Conservation (phyloP, 2,888 invertebrate genomes). For the Chrysolina haemoptera region DNA sequence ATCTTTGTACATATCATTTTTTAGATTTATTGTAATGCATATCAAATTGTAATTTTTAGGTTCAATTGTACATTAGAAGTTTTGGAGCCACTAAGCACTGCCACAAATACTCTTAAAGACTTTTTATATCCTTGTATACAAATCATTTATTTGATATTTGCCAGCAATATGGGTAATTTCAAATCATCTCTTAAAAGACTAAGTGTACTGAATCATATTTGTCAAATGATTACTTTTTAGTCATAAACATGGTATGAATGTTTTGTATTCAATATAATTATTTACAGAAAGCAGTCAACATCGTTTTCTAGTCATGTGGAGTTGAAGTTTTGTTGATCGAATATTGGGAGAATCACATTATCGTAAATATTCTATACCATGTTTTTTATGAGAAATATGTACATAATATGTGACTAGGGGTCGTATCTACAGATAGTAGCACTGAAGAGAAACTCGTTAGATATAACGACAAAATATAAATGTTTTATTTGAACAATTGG, state of each 20-base stretch:
- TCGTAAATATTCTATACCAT: not conserved
- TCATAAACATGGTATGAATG: not conserved
- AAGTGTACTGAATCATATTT: not conserved
- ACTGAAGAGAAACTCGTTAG: too few relatives aligned
- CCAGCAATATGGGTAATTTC: slow-evolving; percentile 13
- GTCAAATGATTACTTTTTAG: not conserved
- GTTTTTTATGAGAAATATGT: not conserved
- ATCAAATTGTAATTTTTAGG: slow-evolving; percentile 52
- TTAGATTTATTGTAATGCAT: slow-evolving; percentile 58
- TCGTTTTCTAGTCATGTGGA: too few relatives aligned
- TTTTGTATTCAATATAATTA: not conserved
- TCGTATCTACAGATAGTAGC: too few relatives aligned
- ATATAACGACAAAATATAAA: too few relatives aligned
- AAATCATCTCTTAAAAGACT: slow-evolving; percentile 17
- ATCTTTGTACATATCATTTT: slow-evolving; percentile 64
- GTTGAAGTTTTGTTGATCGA: too few relatives aligned
- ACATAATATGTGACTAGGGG: not conserved
- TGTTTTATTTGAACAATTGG: too few relatives aligned
- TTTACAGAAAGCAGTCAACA: too few relatives aligned
- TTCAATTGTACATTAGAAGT: slow-evolving; percentile 62
- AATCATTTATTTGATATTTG: slow-evolving; percentile 29
- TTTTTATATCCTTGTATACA: slow-evolving; percentile 15
- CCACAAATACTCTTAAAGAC: slow-evolving; percentile 59
- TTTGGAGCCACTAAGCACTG: slow-evolving; percentile 67
- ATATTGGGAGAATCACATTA: too few relatives aligned